Conservation (phyloP, 2,113 vertebrate genomes). For the Hystrix cristata region DNA sequence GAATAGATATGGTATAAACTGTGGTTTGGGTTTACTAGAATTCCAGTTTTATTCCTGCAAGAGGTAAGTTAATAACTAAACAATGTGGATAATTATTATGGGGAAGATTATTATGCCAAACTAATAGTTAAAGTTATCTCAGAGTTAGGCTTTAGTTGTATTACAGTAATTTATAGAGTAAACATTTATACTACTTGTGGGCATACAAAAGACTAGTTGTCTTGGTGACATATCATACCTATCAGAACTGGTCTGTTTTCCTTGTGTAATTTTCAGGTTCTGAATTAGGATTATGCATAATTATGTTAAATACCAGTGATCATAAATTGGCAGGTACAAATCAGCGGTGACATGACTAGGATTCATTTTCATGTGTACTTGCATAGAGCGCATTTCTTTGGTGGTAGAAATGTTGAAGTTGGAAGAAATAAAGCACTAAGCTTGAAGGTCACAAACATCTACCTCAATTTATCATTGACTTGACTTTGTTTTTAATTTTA, state of each 20-base stretch:
- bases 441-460: conserved; percentile 5
- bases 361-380: conserved; percentile 61
- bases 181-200: conserved; percentile 54
- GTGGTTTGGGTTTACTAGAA: conserved; percentile 20
- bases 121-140: conserved; percentile 5
- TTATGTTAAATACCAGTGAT: conserved; percentile 68
- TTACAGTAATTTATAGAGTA: conserved; percentile 25
- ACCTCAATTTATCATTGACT: conserved; percentile 1
- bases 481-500: conserved; percentile 44
- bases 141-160: not conserved
- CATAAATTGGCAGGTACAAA: conserved; percentile 58
- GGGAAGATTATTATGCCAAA: conserved; percentile 15
- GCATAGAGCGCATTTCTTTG: conserved; percentile 5
- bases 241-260: conserved; percentile 37
- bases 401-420: not conserved
- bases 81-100: conserved; percentile 40
- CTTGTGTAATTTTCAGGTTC: conserved; percentile 41
- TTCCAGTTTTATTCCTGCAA: conserved; percentile 10
- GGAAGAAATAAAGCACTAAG: not conserved
- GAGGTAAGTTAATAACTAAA: conserved; percentile 61
- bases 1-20: not conserved
- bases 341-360: conserved; percentile 22
- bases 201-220: conserved; percentile 65
- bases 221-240: conserved; percentile 24
- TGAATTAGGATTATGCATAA: conserved; percentile 74